phyloP scores from a whole-genome alignment of 92 coral and sea anemone genomes.

The Galaxea fascicularis region DNA sequence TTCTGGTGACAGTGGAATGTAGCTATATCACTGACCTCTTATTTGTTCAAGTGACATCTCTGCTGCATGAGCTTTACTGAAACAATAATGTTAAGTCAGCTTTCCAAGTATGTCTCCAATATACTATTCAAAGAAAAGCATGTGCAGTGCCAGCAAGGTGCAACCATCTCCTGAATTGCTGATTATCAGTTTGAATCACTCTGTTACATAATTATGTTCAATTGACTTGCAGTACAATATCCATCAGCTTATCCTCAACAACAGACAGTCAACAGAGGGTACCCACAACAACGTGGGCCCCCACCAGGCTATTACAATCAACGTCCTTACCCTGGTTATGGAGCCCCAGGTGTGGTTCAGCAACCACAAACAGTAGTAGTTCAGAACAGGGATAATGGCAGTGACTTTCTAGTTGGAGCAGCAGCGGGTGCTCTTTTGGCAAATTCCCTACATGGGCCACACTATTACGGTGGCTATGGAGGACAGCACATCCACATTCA shows the following conservation, averaged over 20 bases:
- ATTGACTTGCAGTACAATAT: constrained; percentile 29
- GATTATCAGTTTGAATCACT: background rate
- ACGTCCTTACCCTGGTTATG: constrained; percentile 65
- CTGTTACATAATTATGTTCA: background rate
- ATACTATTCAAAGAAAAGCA: too few relatives aligned
- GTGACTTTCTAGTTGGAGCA: constrained; percentile 93
- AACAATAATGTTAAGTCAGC: too few relatives aligned
- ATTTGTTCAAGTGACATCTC: too few relatives aligned
- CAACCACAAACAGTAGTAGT: constrained; percentile 92
- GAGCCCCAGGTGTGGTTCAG: constrained; percentile 61
- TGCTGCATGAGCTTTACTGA: too few relatives aligned
- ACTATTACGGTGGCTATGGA: constrained; percentile 53
- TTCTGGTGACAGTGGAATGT: too few relatives aligned
- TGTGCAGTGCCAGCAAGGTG: too few relatives aligned
- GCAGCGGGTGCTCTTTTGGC: constrained; percentile 98
- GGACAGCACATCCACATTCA: constrained; percentile 75
- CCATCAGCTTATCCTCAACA: constrained; percentile 48
- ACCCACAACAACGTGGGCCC: constrained; percentile 76
- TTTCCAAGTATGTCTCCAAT: too few relatives aligned
- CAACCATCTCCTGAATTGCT: background rate
- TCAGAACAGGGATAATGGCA: constrained; percentile 79
- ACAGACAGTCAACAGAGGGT: constrained; percentile 30
- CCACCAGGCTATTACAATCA: constrained; percentile 83
- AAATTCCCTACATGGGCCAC: constrained; percentile 91
- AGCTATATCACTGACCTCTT: too few relatives aligned